phyloP scores from a whole-genome alignment of 53 echinoderm and acorn worm species.

The Temnopleurus reevesii region DNA sequence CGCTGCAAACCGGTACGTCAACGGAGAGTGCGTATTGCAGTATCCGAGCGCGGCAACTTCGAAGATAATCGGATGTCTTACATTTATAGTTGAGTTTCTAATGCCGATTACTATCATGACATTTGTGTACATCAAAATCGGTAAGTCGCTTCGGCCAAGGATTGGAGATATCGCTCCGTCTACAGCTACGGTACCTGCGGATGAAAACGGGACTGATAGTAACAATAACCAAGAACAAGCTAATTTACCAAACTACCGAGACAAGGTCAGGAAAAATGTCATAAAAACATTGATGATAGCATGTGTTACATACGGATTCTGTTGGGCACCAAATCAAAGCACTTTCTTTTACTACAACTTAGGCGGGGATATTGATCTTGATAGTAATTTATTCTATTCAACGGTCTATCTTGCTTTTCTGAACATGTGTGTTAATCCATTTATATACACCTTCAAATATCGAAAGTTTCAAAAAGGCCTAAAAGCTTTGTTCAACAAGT shows the following conservation, averaged over 20 bases:
- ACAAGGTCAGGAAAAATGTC: not conserved
- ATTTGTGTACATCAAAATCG: slow-evolving; percentile 59
- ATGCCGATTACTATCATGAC: slow-evolving; percentile 62
- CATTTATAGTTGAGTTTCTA: slow-evolving; percentile 54
- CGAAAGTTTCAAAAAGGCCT: slow-evolving; percentile 27
- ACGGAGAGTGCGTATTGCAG: too few relatives aligned
- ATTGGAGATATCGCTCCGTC: not conserved
- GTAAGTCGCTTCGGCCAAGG: not conserved
- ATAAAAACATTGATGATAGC: slow-evolving; percentile 12
- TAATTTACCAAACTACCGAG: not conserved
- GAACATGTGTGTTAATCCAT: slow-evolving; percentile 68
- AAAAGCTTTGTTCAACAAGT: not conserved
- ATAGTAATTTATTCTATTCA: not conserved
- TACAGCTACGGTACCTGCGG: too few relatives aligned
- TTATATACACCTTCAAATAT: slow-evolving; percentile 67
- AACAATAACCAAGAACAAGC: not conserved
- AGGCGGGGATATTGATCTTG: not conserved
- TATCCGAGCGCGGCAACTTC: not conserved
- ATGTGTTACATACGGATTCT: not conserved
- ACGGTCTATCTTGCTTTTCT: slow-evolving; percentile 45
- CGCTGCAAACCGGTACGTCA: too few relatives aligned
- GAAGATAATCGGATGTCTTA: slow-evolving; percentile 22
- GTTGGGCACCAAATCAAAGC: slow-evolving; percentile 29
- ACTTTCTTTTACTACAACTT: not conserved
- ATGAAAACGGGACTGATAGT: too few relatives aligned